Evolutionary conservation across 2,113 vertebrate genomes (phyloP).

Genomic region (Trochalopteron elliotii): DNA sequence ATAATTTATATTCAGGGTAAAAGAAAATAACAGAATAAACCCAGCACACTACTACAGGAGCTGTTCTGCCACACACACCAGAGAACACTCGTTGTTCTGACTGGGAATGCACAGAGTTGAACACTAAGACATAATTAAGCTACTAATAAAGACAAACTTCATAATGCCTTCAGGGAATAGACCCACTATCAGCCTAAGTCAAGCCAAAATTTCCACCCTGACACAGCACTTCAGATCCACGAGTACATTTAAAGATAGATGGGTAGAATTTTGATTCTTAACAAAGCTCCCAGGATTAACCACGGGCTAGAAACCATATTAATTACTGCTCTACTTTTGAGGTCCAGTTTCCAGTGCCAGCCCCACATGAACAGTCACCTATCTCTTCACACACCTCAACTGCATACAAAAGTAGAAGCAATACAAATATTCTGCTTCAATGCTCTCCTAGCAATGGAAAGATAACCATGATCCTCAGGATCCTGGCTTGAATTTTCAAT

Average conservation of each 20-base stretch:
- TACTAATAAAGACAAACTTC: background rate
- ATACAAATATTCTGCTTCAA: background rate
- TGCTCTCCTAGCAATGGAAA: background rate
- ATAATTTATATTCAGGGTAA: background rate
- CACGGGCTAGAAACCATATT: background rate
- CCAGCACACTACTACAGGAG: background rate
- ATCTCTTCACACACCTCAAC: background rate
- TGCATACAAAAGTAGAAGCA: background rate
- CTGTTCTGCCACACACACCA: background rate
- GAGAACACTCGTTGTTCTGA: fast-evolving
- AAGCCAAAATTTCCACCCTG: background rate
- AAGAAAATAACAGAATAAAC: background rate
- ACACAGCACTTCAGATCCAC: background rate
- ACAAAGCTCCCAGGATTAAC: background rate
- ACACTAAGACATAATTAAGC: background rate
- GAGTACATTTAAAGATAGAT: background rate
- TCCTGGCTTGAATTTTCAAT: background rate
- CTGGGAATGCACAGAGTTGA: background rate
- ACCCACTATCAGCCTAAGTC: background rate
- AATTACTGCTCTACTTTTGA: background rate
- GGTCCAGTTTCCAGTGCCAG: background rate
- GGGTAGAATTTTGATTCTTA: background rate
- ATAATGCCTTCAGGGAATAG: background rate
- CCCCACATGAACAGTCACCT: background rate
- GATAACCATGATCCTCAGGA: background rate